These are phyloP conservation scores for Tenthredo notha DNA, from an alignment of 2,888 invertebrate genomes.

Conservation along the genomic window DNA sequence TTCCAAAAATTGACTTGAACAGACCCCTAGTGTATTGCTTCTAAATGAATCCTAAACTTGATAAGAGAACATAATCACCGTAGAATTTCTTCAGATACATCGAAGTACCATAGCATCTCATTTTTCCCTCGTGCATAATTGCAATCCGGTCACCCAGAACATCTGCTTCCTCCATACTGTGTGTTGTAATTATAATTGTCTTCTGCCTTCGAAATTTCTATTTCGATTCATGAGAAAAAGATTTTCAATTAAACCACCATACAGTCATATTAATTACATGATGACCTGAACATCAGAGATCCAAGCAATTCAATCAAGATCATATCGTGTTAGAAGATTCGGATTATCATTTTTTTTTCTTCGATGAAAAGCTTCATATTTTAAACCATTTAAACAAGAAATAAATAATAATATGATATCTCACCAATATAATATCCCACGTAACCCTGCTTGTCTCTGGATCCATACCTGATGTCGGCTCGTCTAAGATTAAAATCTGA, in stretches of 20 bases:
- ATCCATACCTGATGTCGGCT: conserved; percentile 96
- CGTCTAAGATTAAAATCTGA: conserved; percentile 85
- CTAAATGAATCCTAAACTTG: background rate
- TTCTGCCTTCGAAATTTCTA: conserved; percentile 83
- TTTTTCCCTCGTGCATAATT: conserved; percentile 87
- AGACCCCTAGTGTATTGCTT: background rate
- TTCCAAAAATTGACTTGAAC: background rate
- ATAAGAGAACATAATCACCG: conserved; percentile 76
- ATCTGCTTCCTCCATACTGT: conserved; percentile 98
- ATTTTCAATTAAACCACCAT: conserved; percentile 8
- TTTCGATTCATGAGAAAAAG: background rate
- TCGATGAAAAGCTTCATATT: background rate
- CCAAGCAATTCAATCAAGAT: background rate
- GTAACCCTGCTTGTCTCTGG: conserved; percentile 92
- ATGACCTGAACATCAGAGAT: background rate
- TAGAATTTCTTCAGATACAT: conserved; percentile 88
- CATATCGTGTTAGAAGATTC: background rate
- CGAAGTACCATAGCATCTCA: conserved; percentile 90
- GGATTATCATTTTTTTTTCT: background rate
- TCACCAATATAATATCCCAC: conserved; percentile 90
- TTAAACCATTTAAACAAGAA: background rate
- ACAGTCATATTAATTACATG: background rate
- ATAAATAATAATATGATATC: conserved; percentile 59
- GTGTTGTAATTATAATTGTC: conserved; percentile 93
- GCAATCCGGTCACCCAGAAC: conserved; percentile 94